Conservation (phyloP, 1,140 invertebrate genomes). For the Drosophila oshimai region DNA sequence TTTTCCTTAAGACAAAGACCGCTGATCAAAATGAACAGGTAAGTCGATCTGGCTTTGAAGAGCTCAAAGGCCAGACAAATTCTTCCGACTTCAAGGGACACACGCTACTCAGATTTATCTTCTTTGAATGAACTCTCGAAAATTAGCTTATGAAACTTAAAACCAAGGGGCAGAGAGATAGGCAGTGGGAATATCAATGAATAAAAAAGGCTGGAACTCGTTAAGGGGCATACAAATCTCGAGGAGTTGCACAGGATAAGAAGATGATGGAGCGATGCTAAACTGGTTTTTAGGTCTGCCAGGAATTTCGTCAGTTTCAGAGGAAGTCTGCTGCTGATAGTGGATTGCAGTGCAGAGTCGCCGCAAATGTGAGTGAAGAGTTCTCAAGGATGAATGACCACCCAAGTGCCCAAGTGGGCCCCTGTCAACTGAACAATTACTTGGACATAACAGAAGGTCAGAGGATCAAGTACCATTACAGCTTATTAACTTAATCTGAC, state of each 20-base stretch:
- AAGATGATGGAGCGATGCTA: slow-evolving; percentile 24
- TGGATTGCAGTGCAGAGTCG: slow-evolving; percentile 20
- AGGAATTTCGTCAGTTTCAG: slow-evolving; percentile 20
- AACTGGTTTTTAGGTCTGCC: slow-evolving; percentile 26
- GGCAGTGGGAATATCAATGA: slow-evolving; percentile 25
- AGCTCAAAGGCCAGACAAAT: slow-evolving; percentile 20
- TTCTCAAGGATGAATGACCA: slow-evolving; percentile 25
- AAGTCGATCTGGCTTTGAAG: slow-evolving; percentile 15
- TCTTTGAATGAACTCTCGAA: slow-evolving; percentile 32
- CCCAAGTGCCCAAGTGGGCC: slow-evolving; percentile 26
- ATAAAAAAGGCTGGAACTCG: slow-evolving; percentile 19
- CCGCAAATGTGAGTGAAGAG: slow-evolving; percentile 10
- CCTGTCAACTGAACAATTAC: slow-evolving; percentile 31
- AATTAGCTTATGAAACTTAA: slow-evolving; percentile 41
- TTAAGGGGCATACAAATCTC: slow-evolving; percentile 31
- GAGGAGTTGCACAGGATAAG: slow-evolving; percentile 25
- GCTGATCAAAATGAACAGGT: not conserved
- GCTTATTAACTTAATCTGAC: slow-evolving; percentile 8
- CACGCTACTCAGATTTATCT: slow-evolving; percentile 38
- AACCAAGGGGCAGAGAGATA: not conserved
- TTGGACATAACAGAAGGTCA: not conserved
- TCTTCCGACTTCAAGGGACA: slow-evolving; percentile 32
- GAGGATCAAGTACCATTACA: slow-evolving; percentile 24
- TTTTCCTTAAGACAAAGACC: not conserved
- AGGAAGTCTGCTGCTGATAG: slow-evolving; percentile 29